phyloP scores from a whole-genome alignment of 2,113 vertebrate genomes.

The Murina feae region DNA sequence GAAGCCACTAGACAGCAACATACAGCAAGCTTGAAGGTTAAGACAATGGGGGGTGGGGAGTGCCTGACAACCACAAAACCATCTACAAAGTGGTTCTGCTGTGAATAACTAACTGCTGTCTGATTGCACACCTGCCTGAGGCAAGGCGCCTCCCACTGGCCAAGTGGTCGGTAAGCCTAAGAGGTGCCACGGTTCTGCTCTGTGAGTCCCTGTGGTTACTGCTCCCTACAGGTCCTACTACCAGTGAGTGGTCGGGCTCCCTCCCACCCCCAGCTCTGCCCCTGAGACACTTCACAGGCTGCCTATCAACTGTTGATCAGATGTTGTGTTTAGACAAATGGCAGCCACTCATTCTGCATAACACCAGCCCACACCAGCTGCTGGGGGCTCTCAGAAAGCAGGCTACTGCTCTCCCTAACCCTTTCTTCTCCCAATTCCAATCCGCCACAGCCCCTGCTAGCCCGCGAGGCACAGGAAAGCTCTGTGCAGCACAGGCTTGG shows the following conservation, averaged over 20 bases:
- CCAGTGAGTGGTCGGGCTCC: not conserved
- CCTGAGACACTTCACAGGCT: not conserved
- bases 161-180: rapidly evolving
- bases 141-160: too few species aligned
- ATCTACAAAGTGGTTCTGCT: not conserved
- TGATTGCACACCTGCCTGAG: too few species aligned
- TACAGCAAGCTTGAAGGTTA: not conserved
- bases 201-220: not conserved
- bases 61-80: not conserved
- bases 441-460: not conserved
- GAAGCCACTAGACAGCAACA: not conserved
- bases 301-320: not conserved
- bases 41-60: not conserved
- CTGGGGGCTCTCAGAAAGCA: slow-evolving; percentile 4
- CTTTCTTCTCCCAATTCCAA: not conserved
- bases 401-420: not conserved
- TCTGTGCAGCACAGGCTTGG: slow-evolving; percentile 49
- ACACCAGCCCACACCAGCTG: not conserved
- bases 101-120: not conserved
- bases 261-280: not conserved
- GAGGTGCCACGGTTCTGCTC: not conserved
- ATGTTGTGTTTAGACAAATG: not conserved
- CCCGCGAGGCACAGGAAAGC: slow-evolving; percentile 54
- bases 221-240: not conserved
- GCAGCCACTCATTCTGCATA: not conserved